Base-by-base conservation (phyloP, 35 echinoderm and acorn worm genomes). In the Heliocidaris erythrogramma region DNA sequence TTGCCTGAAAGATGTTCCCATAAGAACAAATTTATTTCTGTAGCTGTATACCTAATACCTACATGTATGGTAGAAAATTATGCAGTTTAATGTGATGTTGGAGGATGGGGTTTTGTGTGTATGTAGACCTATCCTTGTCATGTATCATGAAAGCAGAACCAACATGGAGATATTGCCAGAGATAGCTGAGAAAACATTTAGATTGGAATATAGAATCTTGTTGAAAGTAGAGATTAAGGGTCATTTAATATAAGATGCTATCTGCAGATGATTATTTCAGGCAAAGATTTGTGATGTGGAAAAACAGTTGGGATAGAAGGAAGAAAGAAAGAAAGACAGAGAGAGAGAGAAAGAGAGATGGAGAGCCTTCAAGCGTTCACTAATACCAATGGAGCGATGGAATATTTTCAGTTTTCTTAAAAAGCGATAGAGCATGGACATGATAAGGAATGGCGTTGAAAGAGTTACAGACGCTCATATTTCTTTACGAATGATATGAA, bases 351-450 rank as follows among this genome's bases (percentile, higher is more conserved):
- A 21, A 21, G 60, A 13, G 49, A 13, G 49, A 13, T 16, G 60
- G 24, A 21, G 17, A 16, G 60, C 17, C 60, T 69, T 69, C 60
- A 24, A 69, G 60, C 60, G 21, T 69, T 14, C 60, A 69, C 14
- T 88, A 48, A 31, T 88, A 42, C 86, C 86, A 88, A 48, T 42
- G 86, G 86, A 48, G 47, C 31, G 86, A 32, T 42, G n/a, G 86
- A 48, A 88, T 88, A 88, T 88, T 88, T 48, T 42, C 9, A 88
- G 86, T 88, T 88, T 88, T 88, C 86, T 88, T 48, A 17, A 32
- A 88, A 88, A 88, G 86, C 86, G 86, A 88, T 88, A 88, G 86
- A 88, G 86, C 86, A 30, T 88, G 27, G 86, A 88, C 31, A 17
- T 32, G 86, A 88, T 88, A 88, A 88, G 86, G 86, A 88, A 88